These are phyloP conservation scores for Ecdyonurus torrentis DNA, from an alignment of 2,888 invertebrate genomes.

Conservation along the genomic window DNA sequence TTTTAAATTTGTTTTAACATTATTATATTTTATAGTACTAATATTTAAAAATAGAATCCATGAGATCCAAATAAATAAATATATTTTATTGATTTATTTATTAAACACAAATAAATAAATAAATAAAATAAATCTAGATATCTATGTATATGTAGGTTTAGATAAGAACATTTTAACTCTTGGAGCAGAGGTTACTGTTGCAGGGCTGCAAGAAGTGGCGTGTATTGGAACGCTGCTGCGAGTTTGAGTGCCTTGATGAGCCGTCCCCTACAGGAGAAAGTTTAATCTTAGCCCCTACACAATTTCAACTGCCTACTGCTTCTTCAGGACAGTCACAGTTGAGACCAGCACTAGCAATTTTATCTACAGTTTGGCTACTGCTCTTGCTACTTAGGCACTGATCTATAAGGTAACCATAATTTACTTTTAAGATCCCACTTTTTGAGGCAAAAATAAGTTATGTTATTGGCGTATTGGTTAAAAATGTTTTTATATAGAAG, in stretches of 20 bases:
- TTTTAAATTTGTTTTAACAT: no score
- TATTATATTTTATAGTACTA: no score
- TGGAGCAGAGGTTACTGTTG: conserved; percentile 17
- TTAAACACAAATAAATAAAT: no score
- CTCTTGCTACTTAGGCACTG: not conserved
- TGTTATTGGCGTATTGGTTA: not conserved
- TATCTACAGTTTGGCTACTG: not conserved
- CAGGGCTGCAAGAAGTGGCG: conserved; percentile 76
- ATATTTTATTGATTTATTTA: no score
- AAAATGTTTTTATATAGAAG: no score
- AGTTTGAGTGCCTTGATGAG: conserved; percentile 68
- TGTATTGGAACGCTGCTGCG: conserved; percentile 71
- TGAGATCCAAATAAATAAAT: no score
- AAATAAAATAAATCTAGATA: no score
- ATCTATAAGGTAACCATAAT: not conserved
- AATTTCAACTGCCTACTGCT: not conserved
- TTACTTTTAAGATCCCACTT: no score
- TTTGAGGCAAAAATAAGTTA: not conserved
- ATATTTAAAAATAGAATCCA: no score
- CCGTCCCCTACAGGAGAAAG: conserved; percentile 11
- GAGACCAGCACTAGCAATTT: not conserved
- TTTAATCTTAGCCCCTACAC: not conserved
- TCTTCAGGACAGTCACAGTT: no score
- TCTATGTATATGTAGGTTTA: no score
- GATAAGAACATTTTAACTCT: no score